phyloP scores from a whole-genome alignment of 2,888 invertebrate species.

The Carterocephalus palaemon region DNA sequence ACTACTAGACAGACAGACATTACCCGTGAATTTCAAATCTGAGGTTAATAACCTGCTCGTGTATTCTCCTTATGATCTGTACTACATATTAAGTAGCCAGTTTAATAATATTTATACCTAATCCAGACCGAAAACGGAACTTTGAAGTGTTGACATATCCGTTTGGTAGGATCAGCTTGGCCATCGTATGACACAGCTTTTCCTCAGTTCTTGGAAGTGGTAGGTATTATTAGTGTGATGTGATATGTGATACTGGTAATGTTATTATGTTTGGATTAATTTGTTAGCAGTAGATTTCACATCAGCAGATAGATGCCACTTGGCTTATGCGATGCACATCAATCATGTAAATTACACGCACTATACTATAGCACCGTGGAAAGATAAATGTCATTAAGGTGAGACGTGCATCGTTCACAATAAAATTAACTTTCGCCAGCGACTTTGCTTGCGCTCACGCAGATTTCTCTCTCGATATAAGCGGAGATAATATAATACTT shows the following conservation, averaged over 20 bases:
- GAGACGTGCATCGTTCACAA: constrained; percentile 13
- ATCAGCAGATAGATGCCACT: constrained; percentile 22
- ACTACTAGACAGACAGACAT: too few relatives aligned
- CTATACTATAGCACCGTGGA: constrained; percentile 46
- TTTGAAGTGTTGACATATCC: too few relatives aligned
- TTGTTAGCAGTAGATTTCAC: constrained; percentile 19
- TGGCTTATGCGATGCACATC: constrained; percentile 23
- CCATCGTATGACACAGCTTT: constrained; percentile 33
- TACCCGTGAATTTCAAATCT: too few relatives aligned
- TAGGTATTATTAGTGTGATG: constrained; percentile 22
- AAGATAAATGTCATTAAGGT: constrained; percentile 36
- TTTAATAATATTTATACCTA: too few relatives aligned
- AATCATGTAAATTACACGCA: constrained; percentile 35
- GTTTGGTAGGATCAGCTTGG: too few relatives aligned
- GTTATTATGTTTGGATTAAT: constrained; percentile 26
- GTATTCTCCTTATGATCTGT: too few relatives aligned
- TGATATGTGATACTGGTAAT: too few relatives aligned
- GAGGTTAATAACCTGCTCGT: too few relatives aligned
- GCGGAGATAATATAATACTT: not conserved
- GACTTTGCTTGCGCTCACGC: constrained; percentile 2
- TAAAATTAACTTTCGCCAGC: constrained; percentile 22
- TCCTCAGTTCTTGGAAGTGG: constrained; percentile 29
- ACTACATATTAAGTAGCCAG: too few relatives aligned
- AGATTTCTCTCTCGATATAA: constrained; percentile 10
- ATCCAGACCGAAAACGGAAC: too few relatives aligned